phyloP scores from a whole-genome alignment of 2,888 invertebrate genomes.

The Pyrrhosoma nymphula region DNA sequence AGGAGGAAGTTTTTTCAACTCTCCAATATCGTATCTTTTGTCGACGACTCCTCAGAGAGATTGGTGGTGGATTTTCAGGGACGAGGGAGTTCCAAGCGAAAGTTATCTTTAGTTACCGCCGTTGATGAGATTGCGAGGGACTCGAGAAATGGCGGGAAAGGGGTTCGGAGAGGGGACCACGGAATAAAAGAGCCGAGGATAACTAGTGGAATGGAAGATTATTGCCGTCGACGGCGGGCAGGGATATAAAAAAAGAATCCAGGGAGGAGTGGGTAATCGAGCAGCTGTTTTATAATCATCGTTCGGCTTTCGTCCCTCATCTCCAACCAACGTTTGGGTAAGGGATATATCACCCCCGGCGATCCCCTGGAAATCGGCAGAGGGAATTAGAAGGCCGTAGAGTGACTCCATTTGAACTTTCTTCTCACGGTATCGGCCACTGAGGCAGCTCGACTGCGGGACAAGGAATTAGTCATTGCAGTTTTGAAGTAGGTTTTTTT shows the following conservation, averaged over 20 bases:
- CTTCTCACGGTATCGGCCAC: too few relatives aligned
- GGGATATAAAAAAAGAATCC: not conserved
- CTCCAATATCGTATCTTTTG: conserved; percentile 32
- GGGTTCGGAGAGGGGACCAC: not conserved
- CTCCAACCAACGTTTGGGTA: too few relatives aligned
- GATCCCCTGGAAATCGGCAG: too few relatives aligned
- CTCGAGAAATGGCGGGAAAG: not conserved
- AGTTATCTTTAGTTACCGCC: not conserved
- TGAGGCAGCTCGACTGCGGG: too few relatives aligned
- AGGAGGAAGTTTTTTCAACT: not conserved
- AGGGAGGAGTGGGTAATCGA: not conserved
- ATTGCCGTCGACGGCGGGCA: not conserved
- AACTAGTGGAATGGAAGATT: too few relatives aligned
- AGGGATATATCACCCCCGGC: too few relatives aligned
- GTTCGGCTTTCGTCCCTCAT: not conserved
- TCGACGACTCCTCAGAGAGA: not conserved
- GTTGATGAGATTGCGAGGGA: not conserved
- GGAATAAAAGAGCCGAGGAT: too few relatives aligned
- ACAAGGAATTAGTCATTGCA: too few relatives aligned
- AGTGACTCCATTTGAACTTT: too few relatives aligned
- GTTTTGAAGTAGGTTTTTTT: too few relatives aligned
- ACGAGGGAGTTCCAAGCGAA: not conserved
- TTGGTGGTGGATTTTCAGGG: not conserved
- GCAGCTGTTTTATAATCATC: not conserved
- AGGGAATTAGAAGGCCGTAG: too few relatives aligned